Conservation (phyloP, 2,797 vertebrate genomes). For the Sebastes diaconus region DNA sequence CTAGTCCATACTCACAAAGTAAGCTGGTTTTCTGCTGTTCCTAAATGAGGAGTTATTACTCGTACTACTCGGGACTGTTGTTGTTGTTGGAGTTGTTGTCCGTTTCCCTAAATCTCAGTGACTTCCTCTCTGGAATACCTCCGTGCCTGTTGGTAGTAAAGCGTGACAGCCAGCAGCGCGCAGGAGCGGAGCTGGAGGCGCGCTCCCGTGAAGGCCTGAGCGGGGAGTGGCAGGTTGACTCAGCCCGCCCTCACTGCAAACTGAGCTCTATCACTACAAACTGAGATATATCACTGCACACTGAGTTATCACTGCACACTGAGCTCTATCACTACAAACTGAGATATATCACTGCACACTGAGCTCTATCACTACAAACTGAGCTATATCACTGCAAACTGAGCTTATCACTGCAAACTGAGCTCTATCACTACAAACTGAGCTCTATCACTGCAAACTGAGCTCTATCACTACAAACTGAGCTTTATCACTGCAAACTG, state of each 20-base stretch:
- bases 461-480: too few relatives aligned
- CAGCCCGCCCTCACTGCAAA: conserved; percentile 53
- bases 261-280: too few relatives aligned
- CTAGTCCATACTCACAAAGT: conserved; percentile 69
- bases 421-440: not conserved
- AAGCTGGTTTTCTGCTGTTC: not conserved
- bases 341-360: too few relatives aligned
- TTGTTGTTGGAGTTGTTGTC: conserved; percentile 25
- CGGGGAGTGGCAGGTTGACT: conserved; percentile 75
- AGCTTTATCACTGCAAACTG: too few relatives aligned
- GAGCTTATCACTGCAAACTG: rapidly evolving
- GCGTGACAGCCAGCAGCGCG: conserved; percentile 61
- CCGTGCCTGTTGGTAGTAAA: conserved; percentile 62
- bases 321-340: too few relatives aligned
- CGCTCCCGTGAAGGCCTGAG: conserved; percentile 75
- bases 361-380: too few relatives aligned
- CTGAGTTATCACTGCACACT: too few relatives aligned
- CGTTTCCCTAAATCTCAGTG: conserved; percentile 57
- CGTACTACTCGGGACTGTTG: not conserved
- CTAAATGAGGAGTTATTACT: not conserved
- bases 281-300: too few relatives aligned
- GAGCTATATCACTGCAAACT: too few relatives aligned
- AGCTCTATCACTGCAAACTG: too few relatives aligned
- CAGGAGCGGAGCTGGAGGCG: conserved; percentile 49
- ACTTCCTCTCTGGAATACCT: conserved; percentile 77